phyloP scores from a whole-genome alignment of 37 sponge, comb jelly and placozoan species.

The Diacarnus erythraeanus region DNA sequence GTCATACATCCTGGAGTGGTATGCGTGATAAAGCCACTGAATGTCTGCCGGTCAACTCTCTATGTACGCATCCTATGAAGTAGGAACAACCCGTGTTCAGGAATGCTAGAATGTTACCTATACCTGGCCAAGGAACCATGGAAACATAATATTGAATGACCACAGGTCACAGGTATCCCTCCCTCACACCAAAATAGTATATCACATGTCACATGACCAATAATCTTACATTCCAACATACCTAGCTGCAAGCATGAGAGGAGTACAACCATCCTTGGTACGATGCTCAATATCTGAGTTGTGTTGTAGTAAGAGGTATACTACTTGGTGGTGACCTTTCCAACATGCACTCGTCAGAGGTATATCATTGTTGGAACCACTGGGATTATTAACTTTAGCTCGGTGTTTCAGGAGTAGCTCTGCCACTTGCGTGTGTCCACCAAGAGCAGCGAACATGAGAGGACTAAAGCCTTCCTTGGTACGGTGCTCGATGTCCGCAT shows the following conservation, averaged over 20 bases:
- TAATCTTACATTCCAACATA: too few species aligned
- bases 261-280: constrained; percentile 98
- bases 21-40: too few species aligned
- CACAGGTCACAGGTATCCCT: too few species aligned
- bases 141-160: too few species aligned
- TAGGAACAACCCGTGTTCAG: too few species aligned
- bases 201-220: too few species aligned
- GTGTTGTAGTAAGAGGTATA: constrained; percentile 74
- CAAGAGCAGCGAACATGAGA: constrained; percentile 98
- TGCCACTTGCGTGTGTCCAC: constrained; percentile 93
- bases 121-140: too few species aligned
- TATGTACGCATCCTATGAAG: too few species aligned
- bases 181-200: too few species aligned
- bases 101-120: too few species aligned
- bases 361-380: constrained; percentile 96
- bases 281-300: constrained; percentile 88
- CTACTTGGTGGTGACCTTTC: constrained; percentile 94
- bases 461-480: constrained; percentile 98
- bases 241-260: constrained; percentile 98
- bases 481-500: constrained; percentile 95
- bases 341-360: constrained; percentile 96
- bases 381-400: constrained; percentile 88
- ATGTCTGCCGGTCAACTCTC: too few species aligned
- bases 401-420: constrained; percentile 82
- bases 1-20: too few species aligned